Conservation (phyloP, 2,888 invertebrate genomes). For the Euzophera pinguis region DNA sequence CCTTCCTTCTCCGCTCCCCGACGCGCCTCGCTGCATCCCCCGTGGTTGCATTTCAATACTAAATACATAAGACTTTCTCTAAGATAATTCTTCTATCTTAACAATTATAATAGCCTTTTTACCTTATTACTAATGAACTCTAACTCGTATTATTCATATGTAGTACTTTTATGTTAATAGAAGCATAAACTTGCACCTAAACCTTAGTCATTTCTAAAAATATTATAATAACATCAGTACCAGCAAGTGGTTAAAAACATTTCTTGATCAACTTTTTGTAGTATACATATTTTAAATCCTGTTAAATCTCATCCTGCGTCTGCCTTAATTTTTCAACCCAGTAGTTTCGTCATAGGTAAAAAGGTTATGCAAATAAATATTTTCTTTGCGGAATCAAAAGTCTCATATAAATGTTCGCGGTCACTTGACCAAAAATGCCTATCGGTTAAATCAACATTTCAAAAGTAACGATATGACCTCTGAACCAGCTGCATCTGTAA, state of each 20-base stretch:
- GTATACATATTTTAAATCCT: too few relatives aligned
- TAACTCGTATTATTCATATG: neutral
- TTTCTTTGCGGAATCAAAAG: too few relatives aligned
- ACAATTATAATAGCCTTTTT: neutral
- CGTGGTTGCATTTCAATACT: constrained; percentile 43
- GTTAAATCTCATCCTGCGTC: too few relatives aligned
- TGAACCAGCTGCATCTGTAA: neutral
- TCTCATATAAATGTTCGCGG: neutral
- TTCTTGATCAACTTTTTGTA: too few relatives aligned
- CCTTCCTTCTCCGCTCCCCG: constrained; percentile 29
- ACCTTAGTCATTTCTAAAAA: too few relatives aligned
- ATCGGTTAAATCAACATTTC: neutral
- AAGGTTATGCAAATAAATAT: too few relatives aligned
- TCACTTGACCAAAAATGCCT: neutral
- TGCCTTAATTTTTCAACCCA: too few relatives aligned
- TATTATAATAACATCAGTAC: too few relatives aligned
- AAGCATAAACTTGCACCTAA: too few relatives aligned
- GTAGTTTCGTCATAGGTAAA: too few relatives aligned
- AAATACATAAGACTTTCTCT: constrained; percentile 12
- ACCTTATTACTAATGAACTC: neutral
- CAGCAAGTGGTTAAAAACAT: too few relatives aligned
- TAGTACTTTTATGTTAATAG: too few relatives aligned
- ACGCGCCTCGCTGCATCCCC: constrained; percentile 54
- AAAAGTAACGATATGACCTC: neutral
- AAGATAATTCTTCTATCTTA: constrained; percentile 1